phyloP scores from a whole-genome alignment of 2,113 vertebrate genomes.

The Sinocyclocheilus anshuiensis region DNA sequence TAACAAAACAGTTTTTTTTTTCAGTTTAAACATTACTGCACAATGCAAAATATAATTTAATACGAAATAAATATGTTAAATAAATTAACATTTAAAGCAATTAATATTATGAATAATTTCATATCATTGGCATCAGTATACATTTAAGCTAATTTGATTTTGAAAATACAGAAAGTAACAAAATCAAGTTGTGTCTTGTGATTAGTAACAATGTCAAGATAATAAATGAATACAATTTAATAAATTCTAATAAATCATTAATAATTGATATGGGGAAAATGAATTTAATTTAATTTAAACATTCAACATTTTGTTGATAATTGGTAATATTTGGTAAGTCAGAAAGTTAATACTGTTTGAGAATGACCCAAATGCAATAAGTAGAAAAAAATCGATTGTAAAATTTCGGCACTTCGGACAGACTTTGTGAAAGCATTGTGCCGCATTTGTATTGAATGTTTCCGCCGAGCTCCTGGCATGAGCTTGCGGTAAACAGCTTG shows the following conservation, averaged over 20 bases:
- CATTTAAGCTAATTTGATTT: background rate
- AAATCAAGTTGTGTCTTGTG: background rate
- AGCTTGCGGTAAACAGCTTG: constrained; percentile 73
- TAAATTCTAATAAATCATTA: background rate
- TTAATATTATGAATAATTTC: background rate
- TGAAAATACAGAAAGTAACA: background rate
- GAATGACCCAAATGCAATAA: constrained; percentile 8
- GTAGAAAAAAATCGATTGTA: background rate
- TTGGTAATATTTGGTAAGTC: background rate
- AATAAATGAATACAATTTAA: background rate
- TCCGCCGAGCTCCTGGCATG: constrained; percentile 64
- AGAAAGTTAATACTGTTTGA: background rate
- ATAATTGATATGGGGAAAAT: background rate
- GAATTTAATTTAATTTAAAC: background rate
- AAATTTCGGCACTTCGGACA: background rate
- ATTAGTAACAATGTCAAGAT: background rate
- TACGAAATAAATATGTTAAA: background rate
- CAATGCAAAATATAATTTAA: background rate
- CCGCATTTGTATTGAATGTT: background rate
- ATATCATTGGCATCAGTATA: background rate
- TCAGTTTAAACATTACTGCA: background rate
- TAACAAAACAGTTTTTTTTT: background rate
- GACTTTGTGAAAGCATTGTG: background rate
- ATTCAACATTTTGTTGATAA: background rate
- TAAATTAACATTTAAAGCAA: background rate